Base-by-base conservation (phyloP, 2,888 invertebrate species). In the Neoscelio sp. region DNA sequence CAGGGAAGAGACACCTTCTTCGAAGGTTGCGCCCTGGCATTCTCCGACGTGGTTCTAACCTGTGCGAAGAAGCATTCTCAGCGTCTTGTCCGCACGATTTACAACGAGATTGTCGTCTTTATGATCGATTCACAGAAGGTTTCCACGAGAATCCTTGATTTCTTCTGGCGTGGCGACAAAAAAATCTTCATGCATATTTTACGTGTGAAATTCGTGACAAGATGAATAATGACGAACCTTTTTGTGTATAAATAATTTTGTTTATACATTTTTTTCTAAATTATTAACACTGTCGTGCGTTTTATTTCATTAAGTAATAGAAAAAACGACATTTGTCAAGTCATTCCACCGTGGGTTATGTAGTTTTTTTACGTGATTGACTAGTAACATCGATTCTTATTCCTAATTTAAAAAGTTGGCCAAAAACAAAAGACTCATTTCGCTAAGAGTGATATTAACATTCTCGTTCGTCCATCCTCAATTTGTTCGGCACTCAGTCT, bases 1-100 rank as follows among this genome's bases (percentile, higher is more conserved):
- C 26, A 33, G 5, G 44, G 8, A 44, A 28, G 44, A 71, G 44
- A 62, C 60, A 62, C 54, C 65, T 64, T 46, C 56, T 12, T 48
- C 46, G 68, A 76, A 76, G 80, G 73, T 62, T 76, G 64, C 35
- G 54, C 56, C 65, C 76, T 64, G 74, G 48, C 76, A 74, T 80
- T 76, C 80, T 75, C 44, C 73, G 17, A 23, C 62, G 56, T 30
- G 33, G 68, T 64, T 58, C 20, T 54, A 60, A 75, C 71, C 56
- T 65, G 54, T 50, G 26, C 17, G 38, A 60, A 40, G 48, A 73
- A 54, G 73, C 70, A 77, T 68, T 74, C 73, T 62, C 44, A 17
- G 50, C 44, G 15, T 60, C 65, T 54, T 48, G 64, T 68, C 67
- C 78, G 42, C 38, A 52, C 56, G 46, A 78, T 78, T 70, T 74